A percentile compares a stretch with the other conserved stretches of the same genome.
Evolutionary conservation across 2,797 vertebrate species (phyloP).

Genomic region (Morus bassanus): DNA sequence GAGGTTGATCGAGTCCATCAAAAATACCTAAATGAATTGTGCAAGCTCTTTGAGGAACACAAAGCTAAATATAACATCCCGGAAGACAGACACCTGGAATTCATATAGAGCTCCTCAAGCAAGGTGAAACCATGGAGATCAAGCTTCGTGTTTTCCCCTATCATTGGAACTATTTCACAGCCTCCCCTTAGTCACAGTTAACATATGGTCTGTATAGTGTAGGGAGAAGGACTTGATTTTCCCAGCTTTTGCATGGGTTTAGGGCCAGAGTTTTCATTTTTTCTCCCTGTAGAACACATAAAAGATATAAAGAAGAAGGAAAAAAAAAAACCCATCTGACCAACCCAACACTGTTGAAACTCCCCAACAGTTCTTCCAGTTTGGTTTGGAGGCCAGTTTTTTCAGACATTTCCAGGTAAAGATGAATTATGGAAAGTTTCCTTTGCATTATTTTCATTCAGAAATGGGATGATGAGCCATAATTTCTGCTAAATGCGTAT

Average conservation of each 20-base stretch:
- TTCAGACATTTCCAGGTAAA: neutral
- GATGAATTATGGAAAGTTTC: neutral
- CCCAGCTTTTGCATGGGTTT: neutral
- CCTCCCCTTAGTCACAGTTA: neutral
- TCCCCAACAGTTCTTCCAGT: neutral
- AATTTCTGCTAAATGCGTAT: neutral
- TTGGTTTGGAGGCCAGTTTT: neutral
- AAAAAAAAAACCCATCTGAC: neutral
- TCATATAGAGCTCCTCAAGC: conserved; percentile 68
- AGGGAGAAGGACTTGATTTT: neutral
- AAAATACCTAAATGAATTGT: conserved; percentile 83
- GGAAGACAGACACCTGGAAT: conserved; percentile 83
- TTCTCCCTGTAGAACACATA: neutral
- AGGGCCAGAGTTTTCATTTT: neutral
- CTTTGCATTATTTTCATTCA: neutral
- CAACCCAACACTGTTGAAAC: neutral
- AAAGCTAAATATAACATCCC: conserved; percentile 86
- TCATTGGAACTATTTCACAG: neutral
- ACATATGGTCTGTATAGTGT: rapidly evolving
- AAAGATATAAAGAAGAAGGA: neutral
- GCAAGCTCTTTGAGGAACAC: conserved; percentile 88
- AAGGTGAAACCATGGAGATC: neutral
- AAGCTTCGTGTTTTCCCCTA: neutral
- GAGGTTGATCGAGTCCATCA: conserved; percentile 85
- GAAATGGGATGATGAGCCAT: neutral